These are phyloP conservation scores for Sinocyclocheilus grahami DNA, from an alignment of 2,113 vertebrate genomes.

Conservation along the genomic window DNA sequence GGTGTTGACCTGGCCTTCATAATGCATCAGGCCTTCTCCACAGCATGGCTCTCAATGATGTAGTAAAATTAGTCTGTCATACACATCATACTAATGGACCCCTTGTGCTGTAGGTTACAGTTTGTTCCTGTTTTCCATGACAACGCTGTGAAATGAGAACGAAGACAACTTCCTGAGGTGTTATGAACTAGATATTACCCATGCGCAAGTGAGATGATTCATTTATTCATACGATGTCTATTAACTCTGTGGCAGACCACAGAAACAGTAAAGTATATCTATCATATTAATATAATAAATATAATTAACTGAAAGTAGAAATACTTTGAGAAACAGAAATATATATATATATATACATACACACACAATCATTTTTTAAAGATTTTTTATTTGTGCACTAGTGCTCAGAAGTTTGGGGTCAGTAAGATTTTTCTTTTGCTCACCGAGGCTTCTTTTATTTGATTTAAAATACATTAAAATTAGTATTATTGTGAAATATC, in stretches of 20 bases:
- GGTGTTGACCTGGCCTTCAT: constrained; percentile 43
- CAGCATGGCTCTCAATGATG: constrained; percentile 37
- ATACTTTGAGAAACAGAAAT: not conserved
- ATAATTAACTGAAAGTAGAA: too few relatives aligned
- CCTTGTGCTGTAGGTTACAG: constrained; percentile 12
- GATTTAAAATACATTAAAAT: too few relatives aligned
- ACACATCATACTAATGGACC: constrained; percentile 35
- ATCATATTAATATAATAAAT: not conserved
- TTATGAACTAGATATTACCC: not conserved
- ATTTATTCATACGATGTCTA: not conserved
- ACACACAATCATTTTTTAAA: too few relatives aligned
- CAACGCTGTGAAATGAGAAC: not conserved
- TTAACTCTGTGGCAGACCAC: not conserved
- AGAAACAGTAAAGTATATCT: not conserved
- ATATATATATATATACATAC: not conserved
- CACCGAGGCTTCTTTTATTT: too few relatives aligned
- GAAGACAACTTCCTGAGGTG: constrained; percentile 29
- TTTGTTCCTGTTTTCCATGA: constrained; percentile 23
- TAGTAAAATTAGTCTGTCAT: not conserved
- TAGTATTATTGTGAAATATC: too few relatives aligned
- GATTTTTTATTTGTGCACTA: not conserved
- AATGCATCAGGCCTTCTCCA: constrained; percentile 35
- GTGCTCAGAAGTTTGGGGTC: not conserved
- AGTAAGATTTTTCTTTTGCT: not conserved
- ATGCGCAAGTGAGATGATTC: not conserved